phyloP scores from a whole-genome alignment of 92 coral and sea anemone genomes.

The Phenganax stokvisi region DNA sequence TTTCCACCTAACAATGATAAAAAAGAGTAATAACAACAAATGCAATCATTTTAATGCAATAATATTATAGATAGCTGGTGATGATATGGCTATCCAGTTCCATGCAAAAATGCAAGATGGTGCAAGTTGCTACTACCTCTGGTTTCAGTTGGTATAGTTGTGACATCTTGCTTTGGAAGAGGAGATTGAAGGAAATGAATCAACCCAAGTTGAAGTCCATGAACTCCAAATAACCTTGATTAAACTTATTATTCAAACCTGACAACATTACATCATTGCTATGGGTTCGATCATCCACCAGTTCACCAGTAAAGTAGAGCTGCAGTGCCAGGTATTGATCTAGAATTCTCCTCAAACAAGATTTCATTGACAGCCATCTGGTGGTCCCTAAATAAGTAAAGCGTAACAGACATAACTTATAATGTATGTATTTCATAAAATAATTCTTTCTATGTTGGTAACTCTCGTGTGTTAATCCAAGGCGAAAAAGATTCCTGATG shows the following conservation, averaged over 20 bases:
- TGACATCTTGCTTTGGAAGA: background rate
- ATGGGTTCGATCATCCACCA: conserved; percentile 13
- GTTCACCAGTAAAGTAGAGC: conserved; percentile 8
- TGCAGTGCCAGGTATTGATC: conserved; percentile 13
- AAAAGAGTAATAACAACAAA: too few relatives aligned
- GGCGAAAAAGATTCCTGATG: background rate
- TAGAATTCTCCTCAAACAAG: conserved; percentile 3
- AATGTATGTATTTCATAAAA: background rate
- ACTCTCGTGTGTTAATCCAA: background rate
- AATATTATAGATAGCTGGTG: too few relatives aligned
- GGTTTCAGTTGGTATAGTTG: conserved; percentile 2
- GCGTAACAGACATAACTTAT: background rate
- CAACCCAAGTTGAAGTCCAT: conserved; percentile 1
- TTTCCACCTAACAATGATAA: too few relatives aligned
- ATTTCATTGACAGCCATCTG: conserved; percentile 12
- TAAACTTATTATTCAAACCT: conserved; percentile 5
- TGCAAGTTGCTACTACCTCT: background rate
- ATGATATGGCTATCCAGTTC: too few relatives aligned
- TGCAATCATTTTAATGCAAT: too few relatives aligned
- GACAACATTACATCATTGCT: conserved; percentile 1
- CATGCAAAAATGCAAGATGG: too few relatives aligned
- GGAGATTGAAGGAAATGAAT: background rate
- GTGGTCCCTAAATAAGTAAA: conserved; percentile 5
- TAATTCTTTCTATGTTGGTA: background rate
- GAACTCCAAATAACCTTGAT: conserved; percentile 1